These are phyloP conservation scores for Clarias magur DNA, from an alignment of 2,113 vertebrate genomes.

Conservation along the genomic window DNA sequence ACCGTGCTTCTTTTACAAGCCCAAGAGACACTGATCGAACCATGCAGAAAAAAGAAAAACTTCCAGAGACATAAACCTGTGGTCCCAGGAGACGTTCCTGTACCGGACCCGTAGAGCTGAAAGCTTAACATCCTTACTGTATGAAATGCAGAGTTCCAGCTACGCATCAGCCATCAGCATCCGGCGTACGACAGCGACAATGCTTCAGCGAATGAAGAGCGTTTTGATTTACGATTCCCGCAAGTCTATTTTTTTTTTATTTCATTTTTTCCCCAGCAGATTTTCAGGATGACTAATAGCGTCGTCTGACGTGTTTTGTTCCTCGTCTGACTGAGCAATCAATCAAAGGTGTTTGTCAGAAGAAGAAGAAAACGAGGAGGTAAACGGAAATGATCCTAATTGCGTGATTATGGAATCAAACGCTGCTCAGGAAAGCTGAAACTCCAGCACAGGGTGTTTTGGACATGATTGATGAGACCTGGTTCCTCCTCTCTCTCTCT, in stretches of 20 bases:
- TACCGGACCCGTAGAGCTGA: background rate
- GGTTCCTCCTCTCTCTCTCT: slow-evolving; percentile 8
- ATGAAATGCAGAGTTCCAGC: background rate
- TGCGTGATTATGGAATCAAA: slow-evolving; percentile 28
- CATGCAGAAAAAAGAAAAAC: background rate
- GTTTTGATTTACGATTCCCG: slow-evolving; percentile 35
- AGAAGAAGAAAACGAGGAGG: background rate
- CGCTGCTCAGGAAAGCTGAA: background rate
- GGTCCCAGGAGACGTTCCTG: background rate
- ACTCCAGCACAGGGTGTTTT: background rate
- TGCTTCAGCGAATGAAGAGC: background rate
- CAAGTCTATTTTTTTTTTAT: background rate
- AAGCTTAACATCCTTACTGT: background rate
- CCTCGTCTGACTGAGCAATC: slow-evolving; percentile 22
- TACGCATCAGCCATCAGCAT: background rate
- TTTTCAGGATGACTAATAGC: slow-evolving; percentile 34
- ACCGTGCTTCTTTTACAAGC: slow-evolving; percentile 33
- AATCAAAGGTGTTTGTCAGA: slow-evolving; percentile 23
- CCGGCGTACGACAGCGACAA: background rate
- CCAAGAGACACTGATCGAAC: slow-evolving; percentile 3
- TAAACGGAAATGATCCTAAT: slow-evolving; percentile 37
- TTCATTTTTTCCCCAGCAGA: background rate
- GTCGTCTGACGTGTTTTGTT: slow-evolving; percentile 24
- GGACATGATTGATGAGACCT: slow-evolving; percentile 32
- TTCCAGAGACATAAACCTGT: background rate